A percentile compares a stretch with the other conserved stretches of the same genome.
phyloP scores from a whole-genome alignment of 2,888 invertebrate genomes.

The Latheticus oryzae region DNA sequence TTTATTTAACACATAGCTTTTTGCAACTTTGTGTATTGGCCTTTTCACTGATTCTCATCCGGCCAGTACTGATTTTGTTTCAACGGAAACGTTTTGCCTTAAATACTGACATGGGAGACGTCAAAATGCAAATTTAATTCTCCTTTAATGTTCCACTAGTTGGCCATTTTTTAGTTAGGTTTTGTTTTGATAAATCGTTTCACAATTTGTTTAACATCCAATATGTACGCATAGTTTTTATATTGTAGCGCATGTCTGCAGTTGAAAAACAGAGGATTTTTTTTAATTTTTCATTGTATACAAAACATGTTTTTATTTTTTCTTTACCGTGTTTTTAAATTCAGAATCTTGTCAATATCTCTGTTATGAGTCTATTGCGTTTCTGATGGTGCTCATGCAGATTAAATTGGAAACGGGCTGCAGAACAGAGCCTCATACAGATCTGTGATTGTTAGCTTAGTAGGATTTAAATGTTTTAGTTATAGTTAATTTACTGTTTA shows the following conservation, averaged over 20 bases:
- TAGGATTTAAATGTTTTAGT: conserved; percentile 49
- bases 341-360: conserved; percentile 26
- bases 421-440: conserved; percentile 48
- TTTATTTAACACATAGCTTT: conserved; percentile 42
- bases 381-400: conserved; percentile 50
- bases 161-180: conserved; percentile 25
- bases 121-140: conserved; percentile 17
- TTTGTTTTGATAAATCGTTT: conserved; percentile 32
- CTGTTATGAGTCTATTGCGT: conserved; percentile 32
- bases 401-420: conserved; percentile 49
- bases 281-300: no score
- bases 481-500: conserved; percentile 32
- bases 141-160: conserved; percentile 27
- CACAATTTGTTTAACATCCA: conserved; percentile 20
- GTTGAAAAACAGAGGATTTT: no score
- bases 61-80: conserved; percentile 29
- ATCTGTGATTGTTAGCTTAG: conserved; percentile 55
- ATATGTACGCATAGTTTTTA: conserved; percentile 15
- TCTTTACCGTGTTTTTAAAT: conserved; percentile 10
- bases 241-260: conserved; percentile 15
- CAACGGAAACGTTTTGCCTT: conserved; percentile 27
- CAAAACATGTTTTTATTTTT: conserved; percentile 20
- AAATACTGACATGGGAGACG: conserved; percentile 31
- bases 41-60: conserved; percentile 10
- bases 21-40: conserved; percentile 42